These are phyloP conservation scores for Heliconius cydno DNA, from an alignment of 2,888 invertebrate species.

Conservation along the genomic window DNA sequence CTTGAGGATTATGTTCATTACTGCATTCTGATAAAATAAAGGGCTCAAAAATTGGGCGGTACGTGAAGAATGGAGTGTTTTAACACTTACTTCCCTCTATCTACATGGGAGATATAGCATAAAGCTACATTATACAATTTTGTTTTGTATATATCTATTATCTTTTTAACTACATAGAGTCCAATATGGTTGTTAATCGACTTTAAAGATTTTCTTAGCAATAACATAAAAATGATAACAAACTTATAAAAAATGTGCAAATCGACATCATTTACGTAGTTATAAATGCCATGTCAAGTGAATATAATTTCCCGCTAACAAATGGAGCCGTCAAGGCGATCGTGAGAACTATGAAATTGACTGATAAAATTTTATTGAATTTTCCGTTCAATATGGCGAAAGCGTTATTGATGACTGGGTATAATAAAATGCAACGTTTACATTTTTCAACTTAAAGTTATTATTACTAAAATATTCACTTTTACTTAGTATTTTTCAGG, in stretches of 20 bases:
- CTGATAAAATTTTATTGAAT: conserved; percentile 79
- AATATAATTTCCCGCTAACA: conserved; percentile 47
- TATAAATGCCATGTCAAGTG: conserved; percentile 35
- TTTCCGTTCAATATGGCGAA: conserved; percentile 73
- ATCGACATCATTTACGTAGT: conserved; percentile 28
- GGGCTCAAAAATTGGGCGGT: not conserved
- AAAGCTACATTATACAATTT: too few species aligned
- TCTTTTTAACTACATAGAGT: too few species aligned
- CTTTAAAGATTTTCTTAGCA: too few species aligned
- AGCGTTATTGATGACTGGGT: conserved; percentile 72
- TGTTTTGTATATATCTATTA: too few species aligned
- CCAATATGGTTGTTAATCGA: too few species aligned
- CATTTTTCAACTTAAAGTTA: conserved; percentile 39
- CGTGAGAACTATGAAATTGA: conserved; percentile 68
- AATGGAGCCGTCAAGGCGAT: conserved; percentile 56
- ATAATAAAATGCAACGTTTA: conserved; percentile 45
- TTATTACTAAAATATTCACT: conserved; percentile 24
- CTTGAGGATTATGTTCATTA: not conserved
- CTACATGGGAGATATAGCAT: not conserved
- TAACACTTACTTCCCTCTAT: too few species aligned
- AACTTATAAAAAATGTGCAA: conserved; percentile 12
- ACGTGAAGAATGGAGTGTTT: too few species aligned
- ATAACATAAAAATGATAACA: not conserved
- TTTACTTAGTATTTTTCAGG: not conserved
- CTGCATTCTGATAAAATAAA: not conserved